A percentile compares a stretch with the other conserved stretches of the same genome.
These are phyloP conservation scores for Turdus rufiventris DNA, from an alignment of 2,113 vertebrate genomes.

Conservation along the genomic window DNA sequence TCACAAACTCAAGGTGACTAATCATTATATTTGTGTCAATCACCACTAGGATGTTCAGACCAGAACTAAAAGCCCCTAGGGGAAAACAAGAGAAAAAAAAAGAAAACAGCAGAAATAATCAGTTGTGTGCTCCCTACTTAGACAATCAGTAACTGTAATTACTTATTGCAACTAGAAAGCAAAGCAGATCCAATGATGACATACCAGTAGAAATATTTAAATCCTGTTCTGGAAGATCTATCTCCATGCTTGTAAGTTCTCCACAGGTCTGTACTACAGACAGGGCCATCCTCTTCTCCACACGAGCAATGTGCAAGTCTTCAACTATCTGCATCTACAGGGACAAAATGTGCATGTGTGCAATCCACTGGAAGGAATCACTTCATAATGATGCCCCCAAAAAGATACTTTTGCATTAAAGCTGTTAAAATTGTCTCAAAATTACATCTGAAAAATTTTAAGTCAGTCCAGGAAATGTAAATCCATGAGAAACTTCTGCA, in stretches of 20 bases:
- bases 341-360: background rate
- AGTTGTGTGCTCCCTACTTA: background rate
- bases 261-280: slow-evolving; percentile 78
- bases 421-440: background rate
- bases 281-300: slow-evolving; percentile 76
- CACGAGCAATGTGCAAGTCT: slow-evolving; percentile 83
- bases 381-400: accelerated
- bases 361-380: background rate
- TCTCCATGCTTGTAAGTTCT: slow-evolving; percentile 89
- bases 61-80: slow-evolving; percentile 62
- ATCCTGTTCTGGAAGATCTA: slow-evolving; percentile 80
- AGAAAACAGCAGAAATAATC: background rate
- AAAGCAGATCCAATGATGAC: background rate
- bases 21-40: slow-evolving; percentile 95
- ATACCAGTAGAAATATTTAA: slow-evolving; percentile 65
- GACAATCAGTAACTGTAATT: background rate
- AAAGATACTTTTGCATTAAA: background rate
- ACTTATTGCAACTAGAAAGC: background rate
- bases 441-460: background rate
- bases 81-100: background rate
- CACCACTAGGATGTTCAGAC: slow-evolving; percentile 80
- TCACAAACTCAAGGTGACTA: slow-evolving; percentile 88
- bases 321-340: slow-evolving; percentile 83
- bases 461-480: background rate
- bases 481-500: background rate